Evolutionary conservation across 2,797 vertebrate species (phyloP).

Genomic region (Erethizon dorsatum): DNA sequence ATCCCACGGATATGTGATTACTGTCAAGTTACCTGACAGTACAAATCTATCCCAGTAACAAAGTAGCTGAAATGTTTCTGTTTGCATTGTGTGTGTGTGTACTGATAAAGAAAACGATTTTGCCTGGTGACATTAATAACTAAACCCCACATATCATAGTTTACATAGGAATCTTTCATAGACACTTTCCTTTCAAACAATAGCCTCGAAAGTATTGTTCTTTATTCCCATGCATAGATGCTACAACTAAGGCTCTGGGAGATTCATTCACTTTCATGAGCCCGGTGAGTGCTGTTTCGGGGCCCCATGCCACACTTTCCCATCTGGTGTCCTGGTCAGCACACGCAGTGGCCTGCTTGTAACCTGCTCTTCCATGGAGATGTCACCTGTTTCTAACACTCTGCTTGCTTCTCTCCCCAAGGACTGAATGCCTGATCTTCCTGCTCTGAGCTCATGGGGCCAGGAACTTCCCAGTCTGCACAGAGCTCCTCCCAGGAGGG

Average conservation of each 20-base stretch:
- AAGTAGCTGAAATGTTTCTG: not conserved
- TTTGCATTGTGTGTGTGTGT: not conserved
- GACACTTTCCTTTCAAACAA: not conserved
- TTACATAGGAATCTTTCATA: not conserved
- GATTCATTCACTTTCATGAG: not conserved
- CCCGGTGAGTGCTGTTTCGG: not conserved
- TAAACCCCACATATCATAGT: not conserved
- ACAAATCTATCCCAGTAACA: not conserved
- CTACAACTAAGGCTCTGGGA: not conserved
- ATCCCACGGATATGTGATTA: not conserved
- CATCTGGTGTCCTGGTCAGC: not conserved
- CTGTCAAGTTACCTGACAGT: not conserved
- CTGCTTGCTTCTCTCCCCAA: not conserved
- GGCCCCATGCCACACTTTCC: not conserved
- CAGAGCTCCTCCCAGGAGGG: not conserved
- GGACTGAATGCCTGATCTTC: conserved; percentile 6
- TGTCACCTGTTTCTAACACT: not conserved
- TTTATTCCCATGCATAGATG: not conserved
- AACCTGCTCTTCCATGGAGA: not conserved
- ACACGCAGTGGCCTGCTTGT: not conserved
- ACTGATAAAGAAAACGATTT: conserved; percentile 7
- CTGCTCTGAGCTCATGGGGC: not conserved
- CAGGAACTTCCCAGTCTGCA: conserved; percentile 27
- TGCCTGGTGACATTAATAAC: not conserved
- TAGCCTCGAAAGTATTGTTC: not conserved